These are phyloP conservation scores for Otus sunia DNA, from an alignment of 2,113 vertebrate species.

Conservation along the genomic window DNA sequence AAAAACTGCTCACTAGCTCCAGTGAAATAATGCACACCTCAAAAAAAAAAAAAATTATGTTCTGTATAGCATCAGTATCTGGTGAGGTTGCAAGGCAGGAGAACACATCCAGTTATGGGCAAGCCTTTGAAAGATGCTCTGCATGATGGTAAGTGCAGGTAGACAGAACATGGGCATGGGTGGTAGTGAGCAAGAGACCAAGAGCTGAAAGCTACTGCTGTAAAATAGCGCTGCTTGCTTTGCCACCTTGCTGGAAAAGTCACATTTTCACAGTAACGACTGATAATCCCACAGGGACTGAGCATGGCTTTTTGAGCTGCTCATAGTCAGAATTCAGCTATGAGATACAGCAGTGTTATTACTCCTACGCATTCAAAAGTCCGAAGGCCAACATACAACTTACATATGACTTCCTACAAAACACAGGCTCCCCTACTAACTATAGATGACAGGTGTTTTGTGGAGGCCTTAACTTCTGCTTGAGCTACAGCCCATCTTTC, in stretches of 20 bases:
- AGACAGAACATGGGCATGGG: background rate
- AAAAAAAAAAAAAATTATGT: background rate
- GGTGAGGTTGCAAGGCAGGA: background rate
- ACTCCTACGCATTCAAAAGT: background rate
- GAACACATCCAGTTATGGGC: background rate
- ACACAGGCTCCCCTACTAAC: background rate
- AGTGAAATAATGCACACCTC: background rate
- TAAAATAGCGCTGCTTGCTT: background rate
- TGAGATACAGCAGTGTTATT: background rate
- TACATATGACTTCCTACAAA: background rate
- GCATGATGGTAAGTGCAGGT: background rate
- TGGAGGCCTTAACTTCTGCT: background rate
- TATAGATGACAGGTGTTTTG: background rate
- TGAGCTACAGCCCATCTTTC: background rate
- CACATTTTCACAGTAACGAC: background rate
- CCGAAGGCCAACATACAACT: background rate
- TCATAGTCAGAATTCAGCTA: background rate
- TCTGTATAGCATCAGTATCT: background rate
- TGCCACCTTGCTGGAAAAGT: background rate
- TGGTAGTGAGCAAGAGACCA: background rate
- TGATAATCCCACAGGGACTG: background rate
- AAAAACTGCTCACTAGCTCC: background rate
- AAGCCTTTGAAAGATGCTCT: background rate
- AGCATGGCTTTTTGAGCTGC: background rate
- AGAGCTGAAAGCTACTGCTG: background rate